Base-by-base conservation (phyloP, 2,888 invertebrate genomes). In the Drosophila cognata region DNA sequence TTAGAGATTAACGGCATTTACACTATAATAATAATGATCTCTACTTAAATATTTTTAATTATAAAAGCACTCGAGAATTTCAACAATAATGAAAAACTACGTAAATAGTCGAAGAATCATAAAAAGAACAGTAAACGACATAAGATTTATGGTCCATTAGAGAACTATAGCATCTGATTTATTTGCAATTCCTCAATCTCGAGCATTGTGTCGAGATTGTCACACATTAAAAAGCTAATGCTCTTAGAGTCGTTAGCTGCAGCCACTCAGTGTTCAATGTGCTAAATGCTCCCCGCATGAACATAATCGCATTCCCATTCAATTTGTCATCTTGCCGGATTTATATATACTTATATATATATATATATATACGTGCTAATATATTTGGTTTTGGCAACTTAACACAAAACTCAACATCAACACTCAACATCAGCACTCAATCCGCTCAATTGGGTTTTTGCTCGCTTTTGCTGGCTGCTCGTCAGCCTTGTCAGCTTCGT, bases 391-490 rank as follows among this genome's bases (percentile, higher is more conserved):
- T 64, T 36, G 25, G 38, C 29, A 56, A 56, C 38, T 56, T 56
- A n/a, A 38, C n/a, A 38, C 36, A 36, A 16, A 53, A 36, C 55
- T 36, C 25, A 55, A 55, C 16, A 56, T 21, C 21, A 16, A 41
- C 25, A 16, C 50, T 46, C 7, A 28, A 11, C 63, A 59, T 62
- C 48, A 31, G 28, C 38, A 51, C 66, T 56, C 62, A 55, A 67
- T 56, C 59, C 59, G 48, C 36, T 56, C 56, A 38, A 38, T 50
- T 66, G 46, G 38, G 55, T 25, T 21, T 46, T 46, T n/a, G 4
- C 35, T 55, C 25, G 16, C 18, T 33, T 18, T 33, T 18, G 53
- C 53, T 13, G 4, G 53, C 57, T 48, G 28, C 55, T 28, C 31
- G 38, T 28, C 61, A 31, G 36, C 36, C 16, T 18, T 16, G 36